Conservation (phyloP, 1,140 invertebrate genomes). For the Diplogasteroides magnus region DNA sequence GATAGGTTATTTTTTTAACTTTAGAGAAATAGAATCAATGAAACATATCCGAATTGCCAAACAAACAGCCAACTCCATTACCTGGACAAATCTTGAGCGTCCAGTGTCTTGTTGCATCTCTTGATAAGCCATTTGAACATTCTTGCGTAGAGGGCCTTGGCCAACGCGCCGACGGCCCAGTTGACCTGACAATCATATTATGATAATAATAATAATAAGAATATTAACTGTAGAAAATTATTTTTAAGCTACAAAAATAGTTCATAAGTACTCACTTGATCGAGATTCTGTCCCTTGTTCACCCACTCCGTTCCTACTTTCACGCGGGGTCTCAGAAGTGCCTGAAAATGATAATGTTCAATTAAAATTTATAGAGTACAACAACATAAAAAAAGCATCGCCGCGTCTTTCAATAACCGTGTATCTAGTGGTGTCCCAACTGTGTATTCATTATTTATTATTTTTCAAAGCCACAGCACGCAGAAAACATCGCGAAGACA, state of each 20-base stretch:
- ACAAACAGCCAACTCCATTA: too few relatives aligned
- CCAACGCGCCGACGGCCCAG: conserved; percentile 63
- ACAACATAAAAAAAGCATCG: too few relatives aligned
- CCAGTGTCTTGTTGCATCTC: conserved; percentile 65
- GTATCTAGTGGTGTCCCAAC: not conserved
- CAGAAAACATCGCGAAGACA: too few relatives aligned
- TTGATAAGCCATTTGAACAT: conserved; percentile 64
- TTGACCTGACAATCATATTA: too few relatives aligned
- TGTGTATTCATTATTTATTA: too few relatives aligned
- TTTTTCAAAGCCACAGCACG: too few relatives aligned
- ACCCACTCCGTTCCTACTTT: conserved; percentile 62
- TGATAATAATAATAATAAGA: too few relatives aligned
- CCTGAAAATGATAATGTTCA: conserved; percentile 47
- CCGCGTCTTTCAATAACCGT: too few relatives aligned
- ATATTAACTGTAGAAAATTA: too few relatives aligned
- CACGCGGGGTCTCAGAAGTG: conserved; percentile 64
- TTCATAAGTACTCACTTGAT: conserved; percentile 62
- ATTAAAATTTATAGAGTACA: not conserved
- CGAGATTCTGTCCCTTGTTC: conserved; percentile 68
- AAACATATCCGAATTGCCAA: too few relatives aligned
- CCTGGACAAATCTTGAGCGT: conserved; percentile 53
- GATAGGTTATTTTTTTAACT: too few relatives aligned
- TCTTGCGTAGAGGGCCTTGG: conserved; percentile 65
- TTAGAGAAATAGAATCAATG: too few relatives aligned
- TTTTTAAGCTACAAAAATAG: not conserved